Conservation (phyloP, 2,797 vertebrate species). For the Glyptemys insculpta region DNA sequence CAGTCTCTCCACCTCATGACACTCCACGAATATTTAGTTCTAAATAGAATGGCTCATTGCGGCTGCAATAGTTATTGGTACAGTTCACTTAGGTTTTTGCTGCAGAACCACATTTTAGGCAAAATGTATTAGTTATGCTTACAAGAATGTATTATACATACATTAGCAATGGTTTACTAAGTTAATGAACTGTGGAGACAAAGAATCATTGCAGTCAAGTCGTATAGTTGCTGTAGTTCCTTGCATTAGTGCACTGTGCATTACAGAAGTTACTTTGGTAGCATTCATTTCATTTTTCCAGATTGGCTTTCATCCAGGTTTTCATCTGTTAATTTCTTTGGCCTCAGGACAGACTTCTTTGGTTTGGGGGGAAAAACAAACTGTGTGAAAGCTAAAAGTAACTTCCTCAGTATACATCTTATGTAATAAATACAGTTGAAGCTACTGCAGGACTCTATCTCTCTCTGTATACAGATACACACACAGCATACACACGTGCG, state of each 20-base stretch:
- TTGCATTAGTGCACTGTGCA: background rate
- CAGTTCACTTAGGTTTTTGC: slow-evolving; percentile 64
- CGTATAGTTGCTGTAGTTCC: slow-evolving; percentile 1
- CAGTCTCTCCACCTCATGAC: background rate
- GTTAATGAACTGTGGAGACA: slow-evolving; percentile 77
- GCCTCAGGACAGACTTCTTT: slow-evolving; percentile 1
- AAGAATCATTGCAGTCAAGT: slow-evolving; percentile 46
- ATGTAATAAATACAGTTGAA: background rate
- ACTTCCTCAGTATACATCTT: background rate
- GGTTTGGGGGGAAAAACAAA: background rate
- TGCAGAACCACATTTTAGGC: slow-evolving; percentile 72
- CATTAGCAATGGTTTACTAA: slow-evolving; percentile 76
- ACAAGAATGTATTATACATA: slow-evolving; percentile 69
- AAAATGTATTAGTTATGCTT: slow-evolving; percentile 75
- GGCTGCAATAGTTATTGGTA: slow-evolving; percentile 35
- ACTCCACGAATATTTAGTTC: slow-evolving; percentile 4
- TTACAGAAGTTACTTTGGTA: slow-evolving; percentile 33
- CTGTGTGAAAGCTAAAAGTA: background rate
- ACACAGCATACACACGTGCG: background rate
- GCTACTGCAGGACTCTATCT: background rate
- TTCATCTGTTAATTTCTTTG: slow-evolving; percentile 38
- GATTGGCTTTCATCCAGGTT: slow-evolving; percentile 18
- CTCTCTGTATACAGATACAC: background rate
- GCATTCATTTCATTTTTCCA: background rate
- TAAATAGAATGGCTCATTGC: slow-evolving; percentile 37